These are phyloP conservation scores for Lasioglossum oenotherae DNA, from an alignment of 2,888 invertebrate genomes.

Conservation along the genomic window DNA sequence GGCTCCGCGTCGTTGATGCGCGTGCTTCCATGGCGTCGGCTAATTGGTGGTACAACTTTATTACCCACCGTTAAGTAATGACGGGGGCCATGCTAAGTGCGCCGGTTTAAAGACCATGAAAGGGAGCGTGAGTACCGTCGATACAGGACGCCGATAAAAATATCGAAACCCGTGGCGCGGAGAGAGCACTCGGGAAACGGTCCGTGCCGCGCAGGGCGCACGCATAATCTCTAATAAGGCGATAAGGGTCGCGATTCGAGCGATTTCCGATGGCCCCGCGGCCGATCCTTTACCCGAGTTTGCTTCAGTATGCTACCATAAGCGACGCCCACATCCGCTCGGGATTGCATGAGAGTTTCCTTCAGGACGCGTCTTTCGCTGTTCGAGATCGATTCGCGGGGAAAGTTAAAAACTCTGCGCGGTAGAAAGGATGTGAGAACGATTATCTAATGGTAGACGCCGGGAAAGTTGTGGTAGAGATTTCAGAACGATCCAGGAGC, in stretches of 20 bases:
- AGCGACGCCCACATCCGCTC: conserved; percentile 61
- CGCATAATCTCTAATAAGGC: conserved; percentile 76
- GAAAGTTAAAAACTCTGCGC: neutral
- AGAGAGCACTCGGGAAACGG: conserved; percentile 15
- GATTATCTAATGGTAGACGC: neutral
- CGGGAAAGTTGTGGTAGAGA: neutral
- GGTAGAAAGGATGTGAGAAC: neutral
- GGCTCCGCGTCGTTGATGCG: conserved; percentile 55
- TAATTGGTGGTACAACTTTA: conserved; percentile 81
- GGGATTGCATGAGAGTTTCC: conserved; percentile 6
- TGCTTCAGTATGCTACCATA: conserved; percentile 39
- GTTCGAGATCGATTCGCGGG: neutral
- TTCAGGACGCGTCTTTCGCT: neutral
- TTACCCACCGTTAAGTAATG: conserved; percentile 81
- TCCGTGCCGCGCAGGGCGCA: conserved; percentile 33
- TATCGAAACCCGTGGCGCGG: conserved; percentile 35
- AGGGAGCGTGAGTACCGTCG: conserved; percentile 73
- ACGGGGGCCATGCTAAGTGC: conserved; percentile 69
- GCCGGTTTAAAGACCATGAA: conserved; percentile 76
- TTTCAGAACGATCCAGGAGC: neutral
- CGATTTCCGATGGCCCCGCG: conserved; percentile 64
- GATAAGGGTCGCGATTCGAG: conserved; percentile 79
- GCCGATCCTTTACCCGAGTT: conserved; percentile 26
- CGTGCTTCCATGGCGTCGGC: conserved; percentile 65
- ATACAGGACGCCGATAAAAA: conserved; percentile 74